Evolutionary conservation across 2,888 invertebrate species (phyloP), one percentile per base, ranked within the genome.

Genomic region (Leptura quadrifasciata): DNA sequence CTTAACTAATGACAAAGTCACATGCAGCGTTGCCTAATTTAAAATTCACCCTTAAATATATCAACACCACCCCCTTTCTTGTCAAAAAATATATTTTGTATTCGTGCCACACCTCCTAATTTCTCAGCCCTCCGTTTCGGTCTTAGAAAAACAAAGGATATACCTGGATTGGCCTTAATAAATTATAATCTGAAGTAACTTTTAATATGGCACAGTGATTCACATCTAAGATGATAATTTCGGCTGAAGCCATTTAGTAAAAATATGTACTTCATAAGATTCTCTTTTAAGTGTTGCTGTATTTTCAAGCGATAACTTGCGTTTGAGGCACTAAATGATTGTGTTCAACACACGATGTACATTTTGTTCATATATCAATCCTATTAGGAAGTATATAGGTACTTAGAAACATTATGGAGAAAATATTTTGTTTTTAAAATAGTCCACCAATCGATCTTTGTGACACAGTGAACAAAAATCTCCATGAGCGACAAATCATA

Each of bases 41-140:
- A 63, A 39, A 63, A 63, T 63, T 63, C 63, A 39, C 63, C 63
- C 39, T 39, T 20, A 63, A 39, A 63, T 63, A 39, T 18, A 63
- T 63, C 24, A 20, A 9, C 35, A 18, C 39, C 39, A 39, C 35
- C 39, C 39, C 39, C 20, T 63, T 35, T 20, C 35, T 35, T 63
- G 63, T 63, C 63, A 63, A 63, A 63, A 63, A 63, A 63, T 63
- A 39, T 18, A 12, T 63, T 39, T 63, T 17, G 20, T 39, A 39
- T 18, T 39, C 35, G 20, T 39, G 35, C 39, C 63, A 63, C 63
- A 63, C 63, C 63, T 39, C 18, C n/a, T 35, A 63, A 63, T 63
- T 63, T 63, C 21, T 35, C 15, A 10, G 17, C 17, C 10, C 61
- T 15, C 39, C 18, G 39, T 20, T 20, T 39, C 20, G 9, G 39